Base-by-base conservation (phyloP, 2,888 invertebrate species). In the Oxytorus armatus region DNA sequence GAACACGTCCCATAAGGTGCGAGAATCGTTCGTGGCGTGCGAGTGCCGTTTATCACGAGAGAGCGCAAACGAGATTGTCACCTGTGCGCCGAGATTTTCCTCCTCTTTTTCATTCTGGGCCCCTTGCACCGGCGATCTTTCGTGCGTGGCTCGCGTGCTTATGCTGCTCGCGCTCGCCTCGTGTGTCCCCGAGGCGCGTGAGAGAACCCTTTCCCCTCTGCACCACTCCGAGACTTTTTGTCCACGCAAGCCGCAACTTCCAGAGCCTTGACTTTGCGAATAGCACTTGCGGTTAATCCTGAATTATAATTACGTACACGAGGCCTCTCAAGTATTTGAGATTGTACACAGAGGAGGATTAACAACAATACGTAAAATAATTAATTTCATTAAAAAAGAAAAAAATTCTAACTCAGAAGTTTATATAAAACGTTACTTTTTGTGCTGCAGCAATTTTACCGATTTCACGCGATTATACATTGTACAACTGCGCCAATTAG, bases 61-160 rank as follows among this genome's bases (percentile, higher is more conserved):
- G 83, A 86, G 84, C 86, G 87, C 86, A 86, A 89, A 89, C 88
- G 86, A 88, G 87, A 89, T 89, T 88, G 89, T 89, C 89, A 88
- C 89, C 89, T 88, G 88, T 79, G 82, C 84, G n/a, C n/a, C n/a
- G 44, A 65, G 72, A 79, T 70, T 29, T 76, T 53, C 47, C 33
- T 21, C 53, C 61, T 53, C 44, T 42, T 47, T 36, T 51, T 51
- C 59, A n/a, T 65, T 33, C 42, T 53, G 44, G 53, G 21, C 29
- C 25, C 63, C 68, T 65, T 63, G 68, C 25, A 73, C 18, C 51
- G 57, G 59, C 33, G 59, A 75, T 70, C 51, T 59, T 70, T 42
- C 75, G 68, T 69, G 76, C 70, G 72, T 76, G 63, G 79, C 42
- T 79, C 36, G 69, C 57, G 75, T 53, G 55, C 21, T 65, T 47